Evolutionary conservation across 2,888 invertebrate genomes (phyloP).

Genomic region (Rhagonycha fulva): DNA sequence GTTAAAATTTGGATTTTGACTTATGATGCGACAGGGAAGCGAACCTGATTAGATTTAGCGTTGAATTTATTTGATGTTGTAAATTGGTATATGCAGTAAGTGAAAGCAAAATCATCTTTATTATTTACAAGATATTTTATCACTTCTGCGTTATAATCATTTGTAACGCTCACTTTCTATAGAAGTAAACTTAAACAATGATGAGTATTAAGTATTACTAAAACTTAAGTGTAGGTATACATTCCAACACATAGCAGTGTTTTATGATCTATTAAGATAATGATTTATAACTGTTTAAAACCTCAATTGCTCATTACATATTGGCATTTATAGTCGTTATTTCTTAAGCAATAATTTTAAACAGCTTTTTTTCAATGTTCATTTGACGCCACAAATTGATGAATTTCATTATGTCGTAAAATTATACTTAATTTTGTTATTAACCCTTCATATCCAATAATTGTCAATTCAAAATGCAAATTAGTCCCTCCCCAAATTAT

Average conservation of each 20-base stretch:
- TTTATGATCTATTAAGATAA: slow-evolving; percentile 37
- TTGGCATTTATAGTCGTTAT: slow-evolving; percentile 33
- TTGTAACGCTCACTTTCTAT: slow-evolving; percentile 19
- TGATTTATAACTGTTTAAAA: slow-evolving; percentile 36
- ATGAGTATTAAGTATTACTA: slow-evolving; percentile 24
- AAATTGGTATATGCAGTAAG: neutral
- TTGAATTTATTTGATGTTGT: neutral
- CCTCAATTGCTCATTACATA: slow-evolving; percentile 31
- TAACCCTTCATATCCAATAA: slow-evolving; percentile 1
- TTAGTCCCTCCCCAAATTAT: neutral
- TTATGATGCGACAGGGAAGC: too few relatives aligned
- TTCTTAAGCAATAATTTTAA: slow-evolving; percentile 29
- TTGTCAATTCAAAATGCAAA: neutral
- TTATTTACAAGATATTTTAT: slow-evolving; percentile 1
- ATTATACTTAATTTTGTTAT: slow-evolving; percentile 12
- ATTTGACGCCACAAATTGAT: slow-evolving; percentile 22
- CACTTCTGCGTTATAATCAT: slow-evolving; percentile 8
- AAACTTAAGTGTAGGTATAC: slow-evolving; percentile 24
- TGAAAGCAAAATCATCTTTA: neutral
- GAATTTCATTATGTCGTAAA: slow-evolving; percentile 25
- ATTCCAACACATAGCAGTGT: slow-evolving; percentile 30
- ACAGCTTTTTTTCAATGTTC: slow-evolving; percentile 26
- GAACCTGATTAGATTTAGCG: too few relatives aligned
- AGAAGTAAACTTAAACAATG: slow-evolving; percentile 22
- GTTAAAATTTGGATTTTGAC: too few relatives aligned